Base-by-base conservation (phyloP, 2,888 invertebrate species). In the Scelioninae gen. 1 region DNA sequence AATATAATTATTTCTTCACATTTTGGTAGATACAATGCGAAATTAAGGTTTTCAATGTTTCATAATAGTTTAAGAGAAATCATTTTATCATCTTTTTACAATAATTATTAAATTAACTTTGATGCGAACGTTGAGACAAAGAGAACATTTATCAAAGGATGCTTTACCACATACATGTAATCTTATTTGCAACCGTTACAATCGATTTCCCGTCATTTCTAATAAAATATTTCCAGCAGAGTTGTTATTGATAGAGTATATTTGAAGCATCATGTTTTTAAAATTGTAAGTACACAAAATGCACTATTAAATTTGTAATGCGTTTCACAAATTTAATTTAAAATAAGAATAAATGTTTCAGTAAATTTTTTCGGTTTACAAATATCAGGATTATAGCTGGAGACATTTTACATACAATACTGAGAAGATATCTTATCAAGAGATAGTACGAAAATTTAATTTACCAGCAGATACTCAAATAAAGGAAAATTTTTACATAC, bases 151-250 rank as follows among this genome's bases (percentile, higher is more conserved):
- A 60, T 71, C 72, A 51, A 60, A 38, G 23, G 23, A 15, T 29
- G 72, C 53, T 60, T 72, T 43, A 43, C 53, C 34, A 62, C 62
- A 72, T 62, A 53, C 43, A 53, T 53, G 40, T 72, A 72, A 72
- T 63, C 62, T 60, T 72, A 74, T 74, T 74, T 63, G 63, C 45
- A 65, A 74, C 32, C 45, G 63, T 62, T 45, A 40, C 63, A 23
- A 74, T 62, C 74, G 74, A 74, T 74, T 74, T 74, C 23, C 62
- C 38, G 72, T 62, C 72, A 62, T 62, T 72, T 62, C 43, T 53
- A 53, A 62, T 72, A 62, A 72, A 72, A 72, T 72, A 62, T 62
- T 72, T 62, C 53, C 72, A 32, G 9, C 40, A 23, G 23, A 43
- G 29, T 69, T 34, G 69, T 69, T 69, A 69, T 56, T 47, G 56